Conservation (phyloP, 1,140 invertebrate species). For the Drosophila lini region DNA sequence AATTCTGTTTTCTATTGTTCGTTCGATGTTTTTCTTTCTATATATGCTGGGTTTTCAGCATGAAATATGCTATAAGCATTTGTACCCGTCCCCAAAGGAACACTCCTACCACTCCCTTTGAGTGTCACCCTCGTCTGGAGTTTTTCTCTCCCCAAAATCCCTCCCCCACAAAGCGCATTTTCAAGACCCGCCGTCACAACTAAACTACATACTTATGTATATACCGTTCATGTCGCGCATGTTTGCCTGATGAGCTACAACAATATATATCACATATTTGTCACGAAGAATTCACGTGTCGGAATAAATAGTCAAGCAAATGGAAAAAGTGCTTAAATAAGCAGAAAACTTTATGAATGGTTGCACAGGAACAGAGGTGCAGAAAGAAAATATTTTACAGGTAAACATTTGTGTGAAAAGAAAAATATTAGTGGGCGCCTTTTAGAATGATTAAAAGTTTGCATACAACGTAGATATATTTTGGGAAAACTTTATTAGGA, state of each 20-base stretch:
- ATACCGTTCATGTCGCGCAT: conserved; percentile 27
- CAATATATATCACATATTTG: conserved; percentile 47
- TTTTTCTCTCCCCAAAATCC: background rate
- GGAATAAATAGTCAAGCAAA: conserved; percentile 34
- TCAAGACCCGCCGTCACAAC: background rate
- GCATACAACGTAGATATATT: background rate
- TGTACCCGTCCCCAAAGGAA: conserved; percentile 21
- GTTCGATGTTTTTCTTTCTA: conserved; percentile 7
- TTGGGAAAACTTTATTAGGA: too few species aligned
- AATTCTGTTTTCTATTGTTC: conserved; percentile 19
- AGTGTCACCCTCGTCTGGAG: background rate
- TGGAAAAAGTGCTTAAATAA: conserved; percentile 20
- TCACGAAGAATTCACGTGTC: conserved; percentile 48
- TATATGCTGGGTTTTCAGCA: conserved; percentile 8
- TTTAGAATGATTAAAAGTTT: background rate
- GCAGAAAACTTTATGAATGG: conserved; percentile 32
- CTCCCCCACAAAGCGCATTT: conserved; percentile 23
- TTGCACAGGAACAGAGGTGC: conserved; percentile 19
- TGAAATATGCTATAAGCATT: conserved; percentile 32
- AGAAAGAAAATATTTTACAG: conserved; percentile 3
- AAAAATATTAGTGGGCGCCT: background rate
- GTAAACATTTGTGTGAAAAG: background rate
- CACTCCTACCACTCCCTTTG: background rate
- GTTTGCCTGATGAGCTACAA: conserved; percentile 38
- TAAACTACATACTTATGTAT: conserved; percentile 10